phyloP scores from a whole-genome alignment of 1,140 invertebrate species.

The Zophobas morio region DNA sequence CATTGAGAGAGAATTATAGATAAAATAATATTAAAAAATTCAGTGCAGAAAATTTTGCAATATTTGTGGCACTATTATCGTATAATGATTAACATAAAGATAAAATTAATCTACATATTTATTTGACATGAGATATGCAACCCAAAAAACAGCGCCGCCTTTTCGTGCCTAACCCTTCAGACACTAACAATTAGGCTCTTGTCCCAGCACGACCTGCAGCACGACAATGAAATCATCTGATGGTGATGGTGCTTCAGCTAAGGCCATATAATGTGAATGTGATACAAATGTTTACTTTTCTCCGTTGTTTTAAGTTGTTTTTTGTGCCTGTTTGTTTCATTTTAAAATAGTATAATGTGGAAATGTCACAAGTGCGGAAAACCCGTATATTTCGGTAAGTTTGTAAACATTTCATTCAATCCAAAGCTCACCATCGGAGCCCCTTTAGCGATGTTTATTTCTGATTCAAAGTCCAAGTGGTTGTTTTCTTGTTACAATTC shows the following conservation, averaged over 20 bases:
- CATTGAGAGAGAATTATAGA: no score
- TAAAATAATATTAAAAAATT: no score
- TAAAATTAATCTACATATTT: no score
- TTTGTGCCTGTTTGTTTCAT: slow-evolving; percentile 23
- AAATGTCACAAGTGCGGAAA: slow-evolving; percentile 91
- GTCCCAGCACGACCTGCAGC: no score
- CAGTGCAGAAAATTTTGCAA: no score
- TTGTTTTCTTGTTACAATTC: neutral
- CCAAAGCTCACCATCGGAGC: neutral
- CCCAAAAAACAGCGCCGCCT: no score
- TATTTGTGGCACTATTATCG: no score
- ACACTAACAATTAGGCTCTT: no score
- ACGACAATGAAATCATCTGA: slow-evolving; percentile 47
- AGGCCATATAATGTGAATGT: slow-evolving; percentile 36
- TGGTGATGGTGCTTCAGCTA: slow-evolving; percentile 15
- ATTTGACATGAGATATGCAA: no score
- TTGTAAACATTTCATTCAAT: slow-evolving; percentile 28
- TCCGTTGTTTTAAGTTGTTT: slow-evolving; percentile 33
- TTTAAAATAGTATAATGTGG: slow-evolving; percentile 75
- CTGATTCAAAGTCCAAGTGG: neutral
- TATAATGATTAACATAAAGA: no score
- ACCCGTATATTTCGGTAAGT: slow-evolving; percentile 88
- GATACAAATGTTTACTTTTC: slow-evolving; percentile 48
- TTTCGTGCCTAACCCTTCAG: no score
- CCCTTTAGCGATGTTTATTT: neutral